Evolutionary conservation across 2,797 vertebrate species (phyloP).

Genomic region (Rhodeus uyekii): DNA sequence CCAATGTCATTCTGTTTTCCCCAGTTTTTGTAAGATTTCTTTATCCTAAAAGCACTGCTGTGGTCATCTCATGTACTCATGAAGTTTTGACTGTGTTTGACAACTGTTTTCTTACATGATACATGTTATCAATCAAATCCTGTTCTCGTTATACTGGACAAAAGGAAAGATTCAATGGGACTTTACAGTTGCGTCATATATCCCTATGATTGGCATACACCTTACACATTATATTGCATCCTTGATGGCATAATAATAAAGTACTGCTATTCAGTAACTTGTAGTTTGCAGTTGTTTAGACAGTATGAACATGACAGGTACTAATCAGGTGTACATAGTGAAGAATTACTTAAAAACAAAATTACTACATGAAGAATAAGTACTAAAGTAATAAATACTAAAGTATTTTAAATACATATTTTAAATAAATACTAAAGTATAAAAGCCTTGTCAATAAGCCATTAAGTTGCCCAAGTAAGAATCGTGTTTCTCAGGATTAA

Average conservation of each 20-base stretch:
- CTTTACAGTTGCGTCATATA: not conserved
- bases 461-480: not conserved
- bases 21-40: not conserved
- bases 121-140: not conserved
- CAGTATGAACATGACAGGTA: not conserved
- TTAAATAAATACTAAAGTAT: too few relatives aligned
- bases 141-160: not conserved
- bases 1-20: not conserved
- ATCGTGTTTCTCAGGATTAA: conserved; percentile 1
- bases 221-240: not conserved
- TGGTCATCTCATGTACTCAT: not conserved
- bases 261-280: not conserved
- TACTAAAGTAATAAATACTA: too few relatives aligned
- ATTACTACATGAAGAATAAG: too few relatives aligned
- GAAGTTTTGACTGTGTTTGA: not conserved
- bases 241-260: not conserved
- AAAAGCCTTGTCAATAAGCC: not conserved
- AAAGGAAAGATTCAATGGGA: not conserved
- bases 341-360: too few relatives aligned
- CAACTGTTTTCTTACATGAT: not conserved
- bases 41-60: not conserved
- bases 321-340: not conserved
- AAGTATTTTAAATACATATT: too few relatives aligned
- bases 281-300: not conserved
- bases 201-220: not conserved